These are phyloP conservation scores for Zalophus californianus DNA, from an alignment of 2,797 vertebrate species.

Conservation along the genomic window DNA sequence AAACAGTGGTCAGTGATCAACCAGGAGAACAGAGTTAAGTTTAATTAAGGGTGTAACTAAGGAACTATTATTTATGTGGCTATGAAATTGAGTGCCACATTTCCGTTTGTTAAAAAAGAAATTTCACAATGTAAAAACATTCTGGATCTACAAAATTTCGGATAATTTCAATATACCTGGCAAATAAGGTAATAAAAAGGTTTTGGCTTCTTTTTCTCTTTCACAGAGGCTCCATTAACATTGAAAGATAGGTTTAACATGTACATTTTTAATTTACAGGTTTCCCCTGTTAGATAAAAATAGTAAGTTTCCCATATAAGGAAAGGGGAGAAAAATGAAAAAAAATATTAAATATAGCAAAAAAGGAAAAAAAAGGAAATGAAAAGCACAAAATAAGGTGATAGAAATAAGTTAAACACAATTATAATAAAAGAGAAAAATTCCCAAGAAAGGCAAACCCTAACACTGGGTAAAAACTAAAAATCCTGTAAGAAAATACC, in stretches of 20 bases:
- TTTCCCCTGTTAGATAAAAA: conserved; percentile 17
- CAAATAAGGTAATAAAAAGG: not conserved
- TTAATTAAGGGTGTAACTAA: not conserved
- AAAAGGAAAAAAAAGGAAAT: not conserved
- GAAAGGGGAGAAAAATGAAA: conserved; percentile 14
- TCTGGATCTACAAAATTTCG: not conserved
- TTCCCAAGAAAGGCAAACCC: not conserved
- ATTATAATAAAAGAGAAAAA: not conserved
- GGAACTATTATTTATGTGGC: not conserved
- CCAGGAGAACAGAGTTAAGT: not conserved
- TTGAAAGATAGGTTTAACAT: not conserved
- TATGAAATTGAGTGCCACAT: not conserved
- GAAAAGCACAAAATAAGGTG: conserved; percentile 23
- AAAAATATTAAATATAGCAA: not conserved
- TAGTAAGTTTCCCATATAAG: not conserved
- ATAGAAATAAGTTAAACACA: not conserved
- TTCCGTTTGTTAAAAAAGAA: not conserved
- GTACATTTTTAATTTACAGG: not conserved
- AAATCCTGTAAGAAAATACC: not conserved
- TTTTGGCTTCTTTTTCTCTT: not conserved
- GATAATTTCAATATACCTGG: not conserved
- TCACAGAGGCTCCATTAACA: not conserved
- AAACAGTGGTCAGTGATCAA: not conserved
- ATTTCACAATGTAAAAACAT: not conserved
- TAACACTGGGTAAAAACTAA: not conserved